A percentile compares a stretch with the other conserved stretches of the same genome.
These are phyloP conservation scores for Eurystomus glaucurus DNA, from an alignment of 2,797 vertebrate species.

Conservation along the genomic window DNA sequence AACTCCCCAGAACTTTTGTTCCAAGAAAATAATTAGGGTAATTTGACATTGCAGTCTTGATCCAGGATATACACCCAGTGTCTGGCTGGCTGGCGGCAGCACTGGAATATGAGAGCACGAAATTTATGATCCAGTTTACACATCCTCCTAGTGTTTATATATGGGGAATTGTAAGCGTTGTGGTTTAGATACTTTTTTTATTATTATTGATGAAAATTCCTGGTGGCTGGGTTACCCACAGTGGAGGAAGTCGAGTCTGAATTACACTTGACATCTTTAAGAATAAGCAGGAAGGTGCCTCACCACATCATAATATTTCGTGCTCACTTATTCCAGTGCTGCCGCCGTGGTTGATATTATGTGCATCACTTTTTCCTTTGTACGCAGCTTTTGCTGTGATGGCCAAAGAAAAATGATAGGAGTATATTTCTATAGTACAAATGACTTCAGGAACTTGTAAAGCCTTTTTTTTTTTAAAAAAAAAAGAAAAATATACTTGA, in stretches of 20 bases:
- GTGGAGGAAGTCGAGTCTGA: not conserved
- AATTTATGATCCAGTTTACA: not conserved
- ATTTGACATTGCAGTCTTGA: not conserved
- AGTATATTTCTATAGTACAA: not conserved
- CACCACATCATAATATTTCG: not conserved
- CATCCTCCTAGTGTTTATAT: not conserved
- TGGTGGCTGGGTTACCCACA: not conserved
- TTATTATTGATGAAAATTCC: not conserved
- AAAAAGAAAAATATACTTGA: not conserved
- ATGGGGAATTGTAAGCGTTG: not conserved
- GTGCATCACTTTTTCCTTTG: not conserved
- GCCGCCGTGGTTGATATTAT: not conserved
- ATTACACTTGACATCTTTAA: slow-evolving; percentile 18
- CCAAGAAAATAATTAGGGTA: slow-evolving; percentile 25
- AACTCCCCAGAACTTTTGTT: slow-evolving; percentile 8
- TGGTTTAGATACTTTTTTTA: not conserved
- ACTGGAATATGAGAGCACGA: not conserved
- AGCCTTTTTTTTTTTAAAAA: not conserved
- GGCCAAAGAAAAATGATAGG: not conserved
- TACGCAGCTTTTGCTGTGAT: not conserved
- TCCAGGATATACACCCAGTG: not conserved
- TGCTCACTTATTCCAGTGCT: no score
- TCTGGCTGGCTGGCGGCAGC: not conserved
- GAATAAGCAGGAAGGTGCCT: slow-evolving; percentile 3
- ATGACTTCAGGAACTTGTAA: not conserved